Base-by-base conservation (phyloP, 2,888 invertebrate species). In the Platycheirus rosarum region DNA sequence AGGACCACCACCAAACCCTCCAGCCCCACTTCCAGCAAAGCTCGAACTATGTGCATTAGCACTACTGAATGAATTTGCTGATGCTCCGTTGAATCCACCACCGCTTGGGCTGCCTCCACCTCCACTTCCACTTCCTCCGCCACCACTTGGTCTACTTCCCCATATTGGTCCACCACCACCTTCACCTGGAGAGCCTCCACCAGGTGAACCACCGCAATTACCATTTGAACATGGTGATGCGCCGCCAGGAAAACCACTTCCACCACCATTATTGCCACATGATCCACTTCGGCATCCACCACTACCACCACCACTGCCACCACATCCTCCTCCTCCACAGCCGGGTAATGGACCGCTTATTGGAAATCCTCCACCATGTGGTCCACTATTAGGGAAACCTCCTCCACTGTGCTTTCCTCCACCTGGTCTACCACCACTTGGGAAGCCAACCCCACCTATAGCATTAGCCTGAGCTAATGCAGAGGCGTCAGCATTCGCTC, bases 121-220 rank as follows among this genome's bases (percentile, higher is more conserved):
- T 1, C 84, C 75, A 29, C 69, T 69, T 26, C 76, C 84, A 37
- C 20, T 13, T 1, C 84, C 75, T 23, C 73, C 37, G 18, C 82
- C 16, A 11, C 57, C 37, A 9, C 32, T 26, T 4, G 35, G 26
- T n/a, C 69, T 65, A 5, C 66, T 53, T 35, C 23, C 26, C 14
- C 37, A 37, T 13, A 35, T 18, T 32, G 63, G 44, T 16, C 69
- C 55, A 2, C 65, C 57, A n/a, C 70, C 63, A 13, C 78, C 65
- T 18, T 53, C 49, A 13, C 49, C 53, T 14, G 11, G 53, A 93
- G 92, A 35, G 23, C 46, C 63, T 5, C 63, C 63, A 1, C 70
- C 76, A 11, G 60, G 44, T 2, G 62, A 9, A 6, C 82, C 79
- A 5, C 84, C 80, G 11, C 49, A 42, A 46, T 44, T 51, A 16